Conservation (phyloP, 2,888 invertebrate genomes). For the Halictus ligatus region DNA sequence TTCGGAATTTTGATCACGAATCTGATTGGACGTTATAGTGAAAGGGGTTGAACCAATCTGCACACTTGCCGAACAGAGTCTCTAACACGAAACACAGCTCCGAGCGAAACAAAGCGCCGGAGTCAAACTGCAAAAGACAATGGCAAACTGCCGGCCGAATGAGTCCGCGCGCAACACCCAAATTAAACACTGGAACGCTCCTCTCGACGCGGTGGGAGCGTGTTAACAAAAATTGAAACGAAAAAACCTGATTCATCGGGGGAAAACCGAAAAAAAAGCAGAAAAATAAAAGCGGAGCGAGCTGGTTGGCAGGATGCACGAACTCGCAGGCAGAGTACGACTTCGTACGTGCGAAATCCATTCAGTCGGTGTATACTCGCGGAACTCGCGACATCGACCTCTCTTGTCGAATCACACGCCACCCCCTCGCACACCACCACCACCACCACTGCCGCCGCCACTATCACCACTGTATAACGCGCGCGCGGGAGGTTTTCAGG, state of each 20-base stretch:
- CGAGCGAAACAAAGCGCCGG: background rate
- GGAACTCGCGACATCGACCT: slow-evolving; percentile 64
- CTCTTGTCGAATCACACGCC: slow-evolving; percentile 61
- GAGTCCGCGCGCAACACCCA: background rate
- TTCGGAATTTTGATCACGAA: no score
- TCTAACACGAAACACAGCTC: background rate
- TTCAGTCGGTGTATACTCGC: slow-evolving; percentile 64
- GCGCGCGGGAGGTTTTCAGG: slow-evolving; percentile 66
- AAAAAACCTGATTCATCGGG: background rate
- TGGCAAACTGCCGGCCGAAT: background rate
- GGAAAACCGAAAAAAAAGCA: background rate
- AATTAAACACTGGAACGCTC: background rate
- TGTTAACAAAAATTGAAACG: slow-evolving; percentile 9
- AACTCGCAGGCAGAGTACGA: slow-evolving; percentile 6
- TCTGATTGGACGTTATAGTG: no score
- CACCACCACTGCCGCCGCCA: background rate
- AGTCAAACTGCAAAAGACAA: background rate
- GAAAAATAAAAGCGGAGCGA: background rate
- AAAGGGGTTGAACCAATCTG: no score
- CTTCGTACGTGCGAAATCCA: slow-evolving; percentile 65
- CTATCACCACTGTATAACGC: background rate
- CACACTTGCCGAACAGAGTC: background rate
- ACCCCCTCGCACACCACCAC: background rate
- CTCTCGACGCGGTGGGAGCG: background rate
- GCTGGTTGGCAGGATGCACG: slow-evolving; percentile 6